Base-by-base conservation (phyloP, 2,797 vertebrate species). In the Semotilus atromaculatus region DNA sequence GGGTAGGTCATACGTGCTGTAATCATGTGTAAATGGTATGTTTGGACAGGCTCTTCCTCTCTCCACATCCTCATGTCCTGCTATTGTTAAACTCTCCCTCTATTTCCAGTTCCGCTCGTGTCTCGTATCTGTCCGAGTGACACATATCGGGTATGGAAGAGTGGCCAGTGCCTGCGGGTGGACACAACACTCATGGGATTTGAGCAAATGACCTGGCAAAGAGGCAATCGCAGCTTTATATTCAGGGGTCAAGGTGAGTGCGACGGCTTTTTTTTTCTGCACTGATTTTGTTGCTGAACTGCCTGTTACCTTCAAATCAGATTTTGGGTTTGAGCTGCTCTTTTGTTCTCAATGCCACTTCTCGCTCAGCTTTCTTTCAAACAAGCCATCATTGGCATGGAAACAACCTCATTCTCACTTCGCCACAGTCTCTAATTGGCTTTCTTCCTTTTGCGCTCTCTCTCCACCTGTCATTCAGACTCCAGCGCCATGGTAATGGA, bases 191-290 rank as follows among this genome's bases (percentile, higher is more conserved):
- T 99, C 85, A 97, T 97, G 92, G 98, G 98, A 81, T 99, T 99
- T 4, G 98, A 99, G 89, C 98, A 99, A 26, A 99, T 99, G 98
- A 98, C 97, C n/a, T 99, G 98, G 98, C 98, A 99, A 92, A 95
- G 98, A 90, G 98, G 98, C 89, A 98, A 97, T 91, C 96, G 98
- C 85, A 99, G 98, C 93, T 99, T 99, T 3, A 96, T 99, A 91
- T 99, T 99, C 92, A 96, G 93, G 84, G 98, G 98, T 38, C 97
- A 97, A 96, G 98, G 98, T 99, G 87, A 93, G 94, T 75, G 29
- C 4, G 5, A 23, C 62, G 29, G 29, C 51, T 58, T 51, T 70
- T 53, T 36, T 53, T 40, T 29, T 31, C 16, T 53, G 16, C 7
- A 19, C 26, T 31, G 23, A 64, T 31, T 64, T 64, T 31, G 26